Evolutionary conservation across 2,888 invertebrate genomes (phyloP).

Genomic region (Andricus quercusramuli): DNA sequence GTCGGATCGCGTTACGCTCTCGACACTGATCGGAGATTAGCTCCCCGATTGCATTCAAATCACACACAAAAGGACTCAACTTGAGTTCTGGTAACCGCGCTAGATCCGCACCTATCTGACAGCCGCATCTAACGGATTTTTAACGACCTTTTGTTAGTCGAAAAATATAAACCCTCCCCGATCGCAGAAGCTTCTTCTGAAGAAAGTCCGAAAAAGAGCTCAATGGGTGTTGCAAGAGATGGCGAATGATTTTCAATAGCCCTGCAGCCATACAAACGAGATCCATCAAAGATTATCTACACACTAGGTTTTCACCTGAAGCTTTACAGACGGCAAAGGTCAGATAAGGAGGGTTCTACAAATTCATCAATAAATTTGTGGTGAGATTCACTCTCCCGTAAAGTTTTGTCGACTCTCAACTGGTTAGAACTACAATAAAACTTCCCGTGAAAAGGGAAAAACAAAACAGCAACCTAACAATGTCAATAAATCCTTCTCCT

Average conservation of each 20-base stretch:
- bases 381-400: not conserved
- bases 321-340: not conserved
- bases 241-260: conserved; percentile 39
- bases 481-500: not conserved
- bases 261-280: conserved; percentile 8
- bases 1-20: conserved; percentile 77
- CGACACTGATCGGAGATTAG: conserved; percentile 78
- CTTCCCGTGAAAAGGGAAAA: not conserved
- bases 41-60: conserved; percentile 77
- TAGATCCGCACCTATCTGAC: conserved; percentile 72
- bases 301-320: conserved; percentile 33
- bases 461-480: not conserved
- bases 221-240: conserved; percentile 28
- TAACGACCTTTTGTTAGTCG: conserved; percentile 75
- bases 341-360: not conserved
- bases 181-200: conserved; percentile 45
- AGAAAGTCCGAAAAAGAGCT: conserved; percentile 42
- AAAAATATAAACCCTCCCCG: conserved; percentile 53
- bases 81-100: conserved; percentile 63
- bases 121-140: conserved; percentile 77
- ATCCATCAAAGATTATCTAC: conserved; percentile 22
- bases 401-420: not conserved
- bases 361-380: conserved; percentile 7
- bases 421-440: not conserved
- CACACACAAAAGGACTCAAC: conserved; percentile 76